Percentiles rank a stretch among this genome's conserved stretches.
phyloP scores from a whole-genome alignment of 2,797 vertebrate species.

The Sebastes steindachneri region DNA sequence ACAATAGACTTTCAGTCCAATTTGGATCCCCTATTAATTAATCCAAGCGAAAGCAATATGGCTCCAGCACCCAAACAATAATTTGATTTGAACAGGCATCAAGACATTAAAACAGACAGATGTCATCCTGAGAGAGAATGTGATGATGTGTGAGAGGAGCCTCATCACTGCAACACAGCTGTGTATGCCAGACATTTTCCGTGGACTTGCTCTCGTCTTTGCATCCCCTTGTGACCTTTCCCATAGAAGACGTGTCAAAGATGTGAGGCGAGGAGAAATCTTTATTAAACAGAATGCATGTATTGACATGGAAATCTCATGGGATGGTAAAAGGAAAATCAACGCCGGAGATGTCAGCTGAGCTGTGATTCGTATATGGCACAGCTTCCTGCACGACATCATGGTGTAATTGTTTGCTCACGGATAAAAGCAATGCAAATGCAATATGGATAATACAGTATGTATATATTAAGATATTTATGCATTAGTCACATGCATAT shows the following conservation, averaged over 20 bases:
- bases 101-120: neutral
- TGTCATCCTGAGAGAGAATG: neutral
- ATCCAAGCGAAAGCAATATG: neutral
- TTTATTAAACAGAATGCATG: neutral
- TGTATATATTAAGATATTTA: neutral
- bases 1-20: neutral
- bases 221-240: constrained; percentile 16
- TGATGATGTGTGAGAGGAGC: neutral
- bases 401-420: constrained; percentile 8
- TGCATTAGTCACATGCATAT: neutral
- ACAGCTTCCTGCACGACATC: neutral
- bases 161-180: neutral
- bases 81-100: neutral
- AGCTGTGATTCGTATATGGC: neutral
- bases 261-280: neutral
- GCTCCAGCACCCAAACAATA: neutral
- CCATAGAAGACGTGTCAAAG: constrained; percentile 4
- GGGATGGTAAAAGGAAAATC: neutral
- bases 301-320: constrained; percentile 5
- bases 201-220: neutral
- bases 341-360: neutral
- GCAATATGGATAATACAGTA: neutral
- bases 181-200: neutral
- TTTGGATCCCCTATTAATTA: neutral
- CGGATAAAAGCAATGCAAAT: neutral